These are phyloP conservation scores for Cepaea nemoralis DNA, from an alignment of 1,140 invertebrate species.

Conservation along the genomic window DNA sequence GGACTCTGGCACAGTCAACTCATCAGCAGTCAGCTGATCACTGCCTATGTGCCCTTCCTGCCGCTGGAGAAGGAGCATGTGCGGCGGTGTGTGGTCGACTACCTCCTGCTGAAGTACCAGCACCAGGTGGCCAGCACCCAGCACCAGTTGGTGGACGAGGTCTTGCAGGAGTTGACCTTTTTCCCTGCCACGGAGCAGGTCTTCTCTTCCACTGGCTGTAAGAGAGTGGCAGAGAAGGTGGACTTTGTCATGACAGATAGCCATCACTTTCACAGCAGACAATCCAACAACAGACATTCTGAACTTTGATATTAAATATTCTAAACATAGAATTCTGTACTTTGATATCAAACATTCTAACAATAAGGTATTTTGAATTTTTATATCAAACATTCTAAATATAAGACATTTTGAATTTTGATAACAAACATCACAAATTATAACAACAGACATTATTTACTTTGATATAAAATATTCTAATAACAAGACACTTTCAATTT, in stretches of 20 bases:
- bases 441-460: too few species aligned
- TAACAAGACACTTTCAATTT: too few species aligned
- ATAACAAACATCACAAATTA: too few species aligned
- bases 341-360: too few species aligned
- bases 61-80: slow-evolving; percentile 90
- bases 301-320: too few species aligned
- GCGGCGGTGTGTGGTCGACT: slow-evolving; percentile 77
- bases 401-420: too few species aligned
- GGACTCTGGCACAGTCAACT: slow-evolving; percentile 73
- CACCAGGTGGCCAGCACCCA: slow-evolving; percentile 34
- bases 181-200: slow-evolving; percentile 45
- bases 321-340: too few species aligned
- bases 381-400: too few species aligned
- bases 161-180: slow-evolving; percentile 51
- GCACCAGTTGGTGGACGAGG: slow-evolving; percentile 44
- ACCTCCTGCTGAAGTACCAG: slow-evolving; percentile 56
- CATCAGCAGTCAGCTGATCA: slow-evolving; percentile 87
- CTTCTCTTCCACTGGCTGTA: slow-evolving; percentile 59
- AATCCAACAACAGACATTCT: neutral
- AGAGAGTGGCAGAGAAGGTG: slow-evolving; percentile 59
- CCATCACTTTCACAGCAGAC: neutral
- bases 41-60: slow-evolving; percentile 93
- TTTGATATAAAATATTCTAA: too few species aligned
- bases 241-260: slow-evolving; percentile 47
- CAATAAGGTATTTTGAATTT: too few species aligned